Conservation (phyloP, 2,113 vertebrate species). For the Upupa epops region DNA sequence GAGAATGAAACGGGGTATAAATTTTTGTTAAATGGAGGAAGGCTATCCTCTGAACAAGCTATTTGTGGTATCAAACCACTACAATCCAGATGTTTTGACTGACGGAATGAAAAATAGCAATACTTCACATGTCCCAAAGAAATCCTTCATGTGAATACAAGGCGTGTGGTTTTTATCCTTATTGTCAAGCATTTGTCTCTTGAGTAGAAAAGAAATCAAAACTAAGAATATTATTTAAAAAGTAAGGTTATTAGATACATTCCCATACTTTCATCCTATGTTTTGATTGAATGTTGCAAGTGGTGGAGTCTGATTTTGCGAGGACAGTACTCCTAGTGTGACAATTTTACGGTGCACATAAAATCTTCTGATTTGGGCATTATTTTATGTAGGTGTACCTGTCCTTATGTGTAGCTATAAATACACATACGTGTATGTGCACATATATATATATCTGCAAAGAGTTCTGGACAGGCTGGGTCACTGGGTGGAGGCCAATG, state of each 20-base stretch:
- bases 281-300: not conserved
- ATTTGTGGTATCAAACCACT: conserved; percentile 49
- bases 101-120: conserved; percentile 30
- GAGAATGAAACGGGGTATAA: conserved; percentile 44
- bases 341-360: not conserved
- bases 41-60: conserved; percentile 30
- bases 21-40: conserved; percentile 33
- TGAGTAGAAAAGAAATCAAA: not conserved
- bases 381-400: accelerated
- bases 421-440: not conserved
- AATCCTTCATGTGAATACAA: not conserved
- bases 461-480: too few relatives aligned
- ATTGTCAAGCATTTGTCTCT: not conserved
- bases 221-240: not conserved
- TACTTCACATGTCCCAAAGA: not conserved
- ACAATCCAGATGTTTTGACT: conserved; percentile 63
- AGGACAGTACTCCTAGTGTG: not conserved
- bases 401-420: not conserved
- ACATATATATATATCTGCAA: too few relatives aligned
- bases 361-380: not conserved
- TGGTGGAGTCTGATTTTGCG: not conserved
- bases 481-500: too few relatives aligned
- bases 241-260: not conserved
- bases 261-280: not conserved
- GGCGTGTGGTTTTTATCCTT: not conserved